phyloP scores from a whole-genome alignment of 2,888 invertebrate genomes.

The Hedya salicella region DNA sequence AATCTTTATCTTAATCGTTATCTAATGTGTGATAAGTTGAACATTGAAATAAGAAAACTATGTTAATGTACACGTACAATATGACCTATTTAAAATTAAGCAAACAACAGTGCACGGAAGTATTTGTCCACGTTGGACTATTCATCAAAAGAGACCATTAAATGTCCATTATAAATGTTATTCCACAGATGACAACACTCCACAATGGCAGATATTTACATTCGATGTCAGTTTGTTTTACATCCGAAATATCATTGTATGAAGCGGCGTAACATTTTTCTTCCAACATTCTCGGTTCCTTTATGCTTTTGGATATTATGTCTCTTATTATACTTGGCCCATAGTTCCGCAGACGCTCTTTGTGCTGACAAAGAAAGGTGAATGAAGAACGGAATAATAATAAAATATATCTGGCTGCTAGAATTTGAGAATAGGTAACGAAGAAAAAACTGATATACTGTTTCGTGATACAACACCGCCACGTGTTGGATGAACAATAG shows the following conservation, averaged over 20 bases:
- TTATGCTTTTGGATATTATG: conserved; percentile 77
- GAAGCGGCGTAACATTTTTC: conserved; percentile 78
- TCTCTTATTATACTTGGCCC: conserved; percentile 72
- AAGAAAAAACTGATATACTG: conserved; percentile 69
- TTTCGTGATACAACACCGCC: conserved; percentile 74
- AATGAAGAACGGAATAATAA: conserved; percentile 80
- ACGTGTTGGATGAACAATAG: conserved; percentile 75
- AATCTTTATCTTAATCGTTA: no score
- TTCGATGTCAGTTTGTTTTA: conserved; percentile 85
- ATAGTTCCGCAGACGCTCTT: conserved; percentile 75
- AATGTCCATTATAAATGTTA: conserved; percentile 78
- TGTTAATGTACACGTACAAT: conserved; percentile 8
- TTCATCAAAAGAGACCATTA: conserved; percentile 75
- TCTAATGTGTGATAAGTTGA: neutral
- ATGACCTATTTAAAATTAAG: conserved; percentile 41
- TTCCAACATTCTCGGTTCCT: conserved; percentile 72
- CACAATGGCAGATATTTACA: conserved; percentile 81
- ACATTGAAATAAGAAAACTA: conserved; percentile 9
- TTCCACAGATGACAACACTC: conserved; percentile 77
- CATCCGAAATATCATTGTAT: conserved; percentile 81
- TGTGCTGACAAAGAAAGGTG: conserved; percentile 77
- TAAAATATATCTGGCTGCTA: conserved; percentile 74
- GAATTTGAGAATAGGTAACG: conserved; percentile 61
- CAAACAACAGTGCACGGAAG: conserved; percentile 49
- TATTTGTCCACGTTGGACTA: conserved; percentile 58